Base-by-base conservation (phyloP, 2,797 vertebrate genomes). In the Philypnodon macrostomus region DNA sequence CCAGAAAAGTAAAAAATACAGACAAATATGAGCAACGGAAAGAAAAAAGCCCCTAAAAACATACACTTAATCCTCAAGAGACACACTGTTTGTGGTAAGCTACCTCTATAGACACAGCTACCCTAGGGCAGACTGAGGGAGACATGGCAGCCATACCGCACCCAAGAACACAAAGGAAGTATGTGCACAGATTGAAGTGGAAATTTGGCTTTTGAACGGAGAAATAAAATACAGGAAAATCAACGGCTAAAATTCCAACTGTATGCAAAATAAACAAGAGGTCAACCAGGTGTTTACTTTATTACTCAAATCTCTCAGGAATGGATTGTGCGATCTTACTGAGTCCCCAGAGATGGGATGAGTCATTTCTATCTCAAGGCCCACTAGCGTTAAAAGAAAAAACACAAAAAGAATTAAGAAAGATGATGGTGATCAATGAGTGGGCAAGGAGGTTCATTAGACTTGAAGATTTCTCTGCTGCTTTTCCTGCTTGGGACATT, bases 1-100 rank as follows among this genome's bases (percentile, higher is more conserved):
- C 51, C 53, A 79, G 78, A 66, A 50, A 47, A 54, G 29, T 18
- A 38, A 77, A 30, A 41, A 13, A 55, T 37, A 61, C 62, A 63
- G 30, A 65, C 59, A 73, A 41, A 68, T 57, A 31, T 53, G 47
- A 44, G 16, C 33, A 40, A 21, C 36, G 12, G 41, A 55, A 40
- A 44, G 39, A 49, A 56, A 23, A 23, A n/a, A 26, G 37, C 16
- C 44, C 42, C 11, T 2, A 37, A 53, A 63, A 64, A 61, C 10
- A 36, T 39, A 53, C 53, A 14, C 58, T 48, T 27, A 31, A 12
- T 2, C 17, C 35, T 41, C 18, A 16, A 40, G 49, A 55, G 53
- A 74, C 17, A 54, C 60, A 27, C 33, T n/a, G n/a, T n/a, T n/a
- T n/a, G n/a, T n/a, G n/a, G n/a, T n/a, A n/a, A n/a, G n/a, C n/a